Conservation (phyloP, 2,113 vertebrate genomes). For the Salminus brasiliensis region DNA sequence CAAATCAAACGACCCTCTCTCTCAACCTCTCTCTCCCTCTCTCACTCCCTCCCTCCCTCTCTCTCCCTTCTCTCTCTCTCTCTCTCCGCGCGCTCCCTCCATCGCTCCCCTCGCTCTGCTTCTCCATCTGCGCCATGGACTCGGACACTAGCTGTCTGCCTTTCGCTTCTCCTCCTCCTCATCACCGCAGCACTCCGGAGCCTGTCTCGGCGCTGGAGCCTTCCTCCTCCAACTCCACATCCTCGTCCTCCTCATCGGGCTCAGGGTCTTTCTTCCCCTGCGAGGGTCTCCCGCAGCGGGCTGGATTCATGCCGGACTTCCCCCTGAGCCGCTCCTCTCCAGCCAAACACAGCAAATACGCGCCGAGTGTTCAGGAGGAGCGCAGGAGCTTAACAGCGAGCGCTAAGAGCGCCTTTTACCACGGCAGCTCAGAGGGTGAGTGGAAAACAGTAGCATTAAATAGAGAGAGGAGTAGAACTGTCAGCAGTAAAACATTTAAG, state of each 20-base stretch:
- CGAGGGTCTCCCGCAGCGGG: constrained; percentile 61
- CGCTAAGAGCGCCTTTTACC: constrained; percentile 74
- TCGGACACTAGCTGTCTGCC: constrained; percentile 76
- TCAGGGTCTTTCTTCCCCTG: constrained; percentile 69
- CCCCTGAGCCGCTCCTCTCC: constrained; percentile 65
- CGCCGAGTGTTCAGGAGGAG: constrained; percentile 73
- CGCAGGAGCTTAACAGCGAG: constrained; percentile 65
- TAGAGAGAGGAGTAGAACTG: too few relatives aligned
- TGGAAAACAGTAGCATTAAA: constrained; percentile 13
- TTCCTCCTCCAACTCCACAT: not conserved
- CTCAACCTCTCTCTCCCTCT: constrained; percentile 62
- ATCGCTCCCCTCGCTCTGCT: constrained; percentile 63
- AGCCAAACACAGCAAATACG: constrained; percentile 77
- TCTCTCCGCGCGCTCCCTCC: constrained; percentile 55
- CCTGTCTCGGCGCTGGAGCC: constrained; percentile 71
- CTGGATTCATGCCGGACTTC: not conserved
- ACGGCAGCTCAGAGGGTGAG: constrained; percentile 74
- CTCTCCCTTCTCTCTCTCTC: constrained; percentile 55
- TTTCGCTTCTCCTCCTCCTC: constrained; percentile 74
- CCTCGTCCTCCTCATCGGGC: constrained; percentile 1
- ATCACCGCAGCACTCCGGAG: constrained; percentile 69
- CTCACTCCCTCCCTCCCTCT: constrained; percentile 38
- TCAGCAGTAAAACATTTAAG: too few relatives aligned
- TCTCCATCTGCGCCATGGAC: constrained; percentile 77
- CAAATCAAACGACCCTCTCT: constrained; percentile 34